These are phyloP conservation scores for Enteromius argenteus DNA, from an alignment of 2,797 vertebrate species.

Conservation along the genomic window DNA sequence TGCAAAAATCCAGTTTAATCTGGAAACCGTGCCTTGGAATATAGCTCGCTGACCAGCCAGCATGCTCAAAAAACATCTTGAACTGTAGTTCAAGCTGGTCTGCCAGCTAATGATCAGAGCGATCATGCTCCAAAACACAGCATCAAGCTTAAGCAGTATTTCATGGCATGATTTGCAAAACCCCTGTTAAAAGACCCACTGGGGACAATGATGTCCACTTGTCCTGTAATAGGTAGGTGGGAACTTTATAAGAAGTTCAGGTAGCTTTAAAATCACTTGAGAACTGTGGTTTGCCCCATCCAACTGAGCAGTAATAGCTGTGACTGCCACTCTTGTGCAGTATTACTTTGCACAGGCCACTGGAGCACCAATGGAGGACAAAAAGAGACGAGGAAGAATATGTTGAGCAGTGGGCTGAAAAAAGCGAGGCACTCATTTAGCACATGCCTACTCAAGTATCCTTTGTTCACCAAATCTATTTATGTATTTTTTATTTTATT, in stretches of 20 bases:
- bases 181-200: not conserved
- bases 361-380: slow-evolving; percentile 10
- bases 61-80: not conserved
- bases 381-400: not conserved
- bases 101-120: not conserved
- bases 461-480: slow-evolving; percentile 35
- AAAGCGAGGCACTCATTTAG: slow-evolving; percentile 43
- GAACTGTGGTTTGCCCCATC: not conserved
- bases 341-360: slow-evolving; percentile 13
- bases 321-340: not conserved
- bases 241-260: not conserved
- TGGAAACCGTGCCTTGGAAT: not conserved
- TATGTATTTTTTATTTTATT: slow-evolving; percentile 10
- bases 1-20: slow-evolving; percentile 13
- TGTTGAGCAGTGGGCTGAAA: slow-evolving; percentile 34
- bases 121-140: slow-evolving; percentile 9
- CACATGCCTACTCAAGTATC: slow-evolving; percentile 47
- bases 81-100: slow-evolving; percentile 9
- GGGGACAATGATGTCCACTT: not conserved
- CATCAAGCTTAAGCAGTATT: not conserved
- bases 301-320: slow-evolving; percentile 9
- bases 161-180: not conserved
- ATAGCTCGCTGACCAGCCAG: not conserved
- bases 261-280: slow-evolving; percentile 10
- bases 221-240: not conserved